phyloP scores from a whole-genome alignment of 2,113 vertebrate genomes.

The Gulo gulo region DNA sequence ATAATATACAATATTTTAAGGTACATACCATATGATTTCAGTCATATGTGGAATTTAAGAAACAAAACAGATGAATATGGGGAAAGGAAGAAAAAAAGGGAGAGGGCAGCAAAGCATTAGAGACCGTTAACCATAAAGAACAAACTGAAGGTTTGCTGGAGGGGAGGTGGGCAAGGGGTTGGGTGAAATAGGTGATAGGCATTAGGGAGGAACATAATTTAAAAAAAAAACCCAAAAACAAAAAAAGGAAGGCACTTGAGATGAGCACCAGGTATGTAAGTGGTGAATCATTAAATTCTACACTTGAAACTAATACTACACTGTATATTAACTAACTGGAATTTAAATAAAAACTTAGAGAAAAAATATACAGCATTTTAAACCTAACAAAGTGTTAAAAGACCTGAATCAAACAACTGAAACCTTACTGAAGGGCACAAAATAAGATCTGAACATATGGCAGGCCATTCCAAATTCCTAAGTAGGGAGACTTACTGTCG shows the following conservation, averaged over 20 bases:
- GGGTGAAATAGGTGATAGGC: not conserved
- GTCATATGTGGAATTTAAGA: not conserved
- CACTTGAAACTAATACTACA: not conserved
- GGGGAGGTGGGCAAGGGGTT: not conserved
- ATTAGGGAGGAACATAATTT: not conserved
- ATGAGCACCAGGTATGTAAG: not conserved
- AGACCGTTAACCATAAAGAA: not conserved
- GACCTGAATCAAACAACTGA: constrained; percentile 1
- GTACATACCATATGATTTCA: not conserved
- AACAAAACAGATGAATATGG: not conserved
- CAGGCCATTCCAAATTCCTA: not conserved
- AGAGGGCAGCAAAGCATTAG: not conserved
- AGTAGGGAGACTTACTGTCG: not conserved
- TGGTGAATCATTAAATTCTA: not conserved
- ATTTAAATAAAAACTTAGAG: not conserved
- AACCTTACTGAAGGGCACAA: constrained; percentile 2
- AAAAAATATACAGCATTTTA: not conserved
- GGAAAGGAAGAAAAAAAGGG: not conserved
- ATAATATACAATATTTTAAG: not conserved
- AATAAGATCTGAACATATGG: constrained; percentile 31
- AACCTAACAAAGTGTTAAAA: constrained; percentile 1
- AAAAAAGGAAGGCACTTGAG: not conserved
- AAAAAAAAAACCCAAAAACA: no score
- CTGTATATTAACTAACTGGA: not conserved
- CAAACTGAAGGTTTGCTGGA: not conserved